Base-by-base conservation (phyloP, 1,140 invertebrate genomes). In the Ceratina calcarata region DNA sequence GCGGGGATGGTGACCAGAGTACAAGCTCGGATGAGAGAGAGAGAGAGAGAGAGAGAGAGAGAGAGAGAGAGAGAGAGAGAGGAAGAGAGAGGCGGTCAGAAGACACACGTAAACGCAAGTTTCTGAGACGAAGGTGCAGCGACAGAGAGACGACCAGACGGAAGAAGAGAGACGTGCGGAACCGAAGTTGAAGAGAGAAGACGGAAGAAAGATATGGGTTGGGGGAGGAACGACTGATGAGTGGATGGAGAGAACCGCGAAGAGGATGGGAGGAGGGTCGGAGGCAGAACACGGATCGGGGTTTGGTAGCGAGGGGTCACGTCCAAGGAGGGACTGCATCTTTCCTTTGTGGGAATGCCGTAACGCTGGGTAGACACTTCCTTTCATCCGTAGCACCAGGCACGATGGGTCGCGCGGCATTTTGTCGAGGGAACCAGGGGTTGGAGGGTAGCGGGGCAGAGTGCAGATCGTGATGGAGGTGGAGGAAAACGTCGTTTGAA, bases 341-440 rank as follows among this genome's bases (percentile, higher is more conserved):
- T 90, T 89, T 85, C 82, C 88, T 91, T 89, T 91, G 88, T 89
- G 86, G 83, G 87, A 88, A 86, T 87, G 87, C 86, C 83, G 86
- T 88, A 89, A 86, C 89, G 90, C 89, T 91, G 87, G 90, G 85
- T 92, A 91, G 91, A 91, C 91, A 91, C 89, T 92, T 92, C 87
- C 88, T 92, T 92, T 92, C 90, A 91, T 90, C 85, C 86, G 80
- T 86, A 86, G 85, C 84, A 79, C 68, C 64, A 84, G 86, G 75
- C 82, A 89, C 84, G 82, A 84, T 86, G 84, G 81, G 75, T 77
- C 65, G 74, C 77, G 77, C 70, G 68, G 86, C 86, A 82, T 84
- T 90, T 90, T 87, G 87, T 71, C 76, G 69, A 76, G 58, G 75
- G 73, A 86, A 72, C 61, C 15, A 15, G 16, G 49, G 57, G 67